Percentiles rank a stretch among this genome's conserved stretches.
phyloP scores from a whole-genome alignment of 1,140 invertebrate genomes.

The Nymphalis io region DNA sequence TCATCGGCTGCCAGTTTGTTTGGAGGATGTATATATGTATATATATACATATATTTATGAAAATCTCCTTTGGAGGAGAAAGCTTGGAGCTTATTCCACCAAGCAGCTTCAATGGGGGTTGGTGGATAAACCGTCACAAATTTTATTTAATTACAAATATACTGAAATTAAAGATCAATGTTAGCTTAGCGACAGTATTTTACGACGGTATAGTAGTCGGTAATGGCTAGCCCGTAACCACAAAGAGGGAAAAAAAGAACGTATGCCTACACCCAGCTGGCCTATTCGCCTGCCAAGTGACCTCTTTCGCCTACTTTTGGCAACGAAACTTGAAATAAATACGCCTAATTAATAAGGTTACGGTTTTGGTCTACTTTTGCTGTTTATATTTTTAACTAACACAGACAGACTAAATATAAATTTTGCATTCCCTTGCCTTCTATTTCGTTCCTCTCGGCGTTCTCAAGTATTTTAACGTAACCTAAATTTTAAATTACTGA shows the following conservation, averaged over 20 bases:
- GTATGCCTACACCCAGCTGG: constrained; percentile 20
- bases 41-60: too few species aligned
- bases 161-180: not conserved
- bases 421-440: not conserved
- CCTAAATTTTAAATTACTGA: constrained; percentile 18
- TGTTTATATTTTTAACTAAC: constrained; percentile 4
- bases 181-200: constrained; percentile 18
- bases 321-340: constrained; percentile 38
- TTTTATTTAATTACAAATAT: not conserved
- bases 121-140: too few species aligned
- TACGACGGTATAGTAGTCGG: not conserved
- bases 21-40: too few species aligned
- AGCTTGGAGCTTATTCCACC: too few species aligned
- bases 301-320: constrained; percentile 39
- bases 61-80: too few species aligned
- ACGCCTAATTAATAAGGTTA: constrained; percentile 40
- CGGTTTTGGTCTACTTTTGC: constrained; percentile 14
- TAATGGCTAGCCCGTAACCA: constrained; percentile 3
- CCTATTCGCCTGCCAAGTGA: constrained; percentile 37
- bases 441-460: not conserved
- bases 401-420: not conserved
- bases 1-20: too few species aligned
- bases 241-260: constrained; percentile 5
- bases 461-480: constrained; percentile 15
- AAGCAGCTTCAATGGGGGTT: too few species aligned